Evolutionary conservation across 2,113 vertebrate species (phyloP).

Genomic region (Xiphophorus hellerii): DNA sequence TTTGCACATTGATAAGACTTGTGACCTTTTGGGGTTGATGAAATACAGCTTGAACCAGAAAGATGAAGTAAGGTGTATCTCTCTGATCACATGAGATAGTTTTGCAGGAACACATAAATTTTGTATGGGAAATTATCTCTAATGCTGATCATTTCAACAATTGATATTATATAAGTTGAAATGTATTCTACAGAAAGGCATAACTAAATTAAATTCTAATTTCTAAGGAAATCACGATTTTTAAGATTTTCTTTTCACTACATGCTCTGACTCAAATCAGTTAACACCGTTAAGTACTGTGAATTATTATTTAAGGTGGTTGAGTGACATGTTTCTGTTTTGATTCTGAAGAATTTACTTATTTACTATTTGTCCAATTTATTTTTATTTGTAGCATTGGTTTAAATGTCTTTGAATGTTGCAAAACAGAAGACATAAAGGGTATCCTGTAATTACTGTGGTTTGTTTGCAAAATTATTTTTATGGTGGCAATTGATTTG

Average conservation of each 20-base stretch:
- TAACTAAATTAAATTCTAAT: neutral
- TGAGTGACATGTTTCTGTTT: neutral
- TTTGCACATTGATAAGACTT: fast-evolving
- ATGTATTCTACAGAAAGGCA: neutral
- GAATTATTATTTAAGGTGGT: too few species aligned
- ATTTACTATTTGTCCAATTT: neutral
- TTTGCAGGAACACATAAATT: neutral
- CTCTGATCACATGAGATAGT: neutral
- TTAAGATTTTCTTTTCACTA: neutral
- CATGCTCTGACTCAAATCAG: too few species aligned
- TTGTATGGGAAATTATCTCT: neutral
- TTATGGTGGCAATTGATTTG: too few species aligned
- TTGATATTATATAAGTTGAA: neutral
- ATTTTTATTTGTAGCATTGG: too few species aligned
- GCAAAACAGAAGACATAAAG: too few species aligned
- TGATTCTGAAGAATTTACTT: neutral
- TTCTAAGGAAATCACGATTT: too few species aligned
- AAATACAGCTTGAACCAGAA: neutral
- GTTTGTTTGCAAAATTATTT: too few species aligned
- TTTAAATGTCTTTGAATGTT: too few species aligned
- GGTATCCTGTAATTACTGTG: too few species aligned
- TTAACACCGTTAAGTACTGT: too few species aligned
- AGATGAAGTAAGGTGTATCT: neutral
- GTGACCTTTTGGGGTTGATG: too few species aligned
- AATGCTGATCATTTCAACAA: neutral